phyloP scores from a whole-genome alignment of 2,113 vertebrate species.

The Choloepus hoffmanni region DNA sequence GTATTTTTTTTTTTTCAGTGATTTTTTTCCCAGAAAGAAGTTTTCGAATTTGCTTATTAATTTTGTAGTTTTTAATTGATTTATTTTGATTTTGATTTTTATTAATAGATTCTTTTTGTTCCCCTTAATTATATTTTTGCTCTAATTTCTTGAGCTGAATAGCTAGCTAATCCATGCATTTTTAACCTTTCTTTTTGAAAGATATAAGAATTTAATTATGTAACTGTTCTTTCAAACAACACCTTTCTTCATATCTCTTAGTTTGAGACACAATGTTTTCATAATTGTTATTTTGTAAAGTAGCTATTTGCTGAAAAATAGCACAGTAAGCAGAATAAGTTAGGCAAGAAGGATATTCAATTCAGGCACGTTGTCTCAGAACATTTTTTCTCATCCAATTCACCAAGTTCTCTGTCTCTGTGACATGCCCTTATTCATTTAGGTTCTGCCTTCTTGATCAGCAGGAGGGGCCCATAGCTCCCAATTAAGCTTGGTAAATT shows the following conservation, averaged over 20 bases:
- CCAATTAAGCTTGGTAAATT: neutral
- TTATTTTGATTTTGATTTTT: conserved; percentile 42
- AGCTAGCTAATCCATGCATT: neutral
- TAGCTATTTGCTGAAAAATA: conserved; percentile 16
- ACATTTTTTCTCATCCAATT: neutral
- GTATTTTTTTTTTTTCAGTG: neutral
- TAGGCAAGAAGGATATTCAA: neutral
- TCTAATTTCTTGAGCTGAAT: conserved; percentile 42
- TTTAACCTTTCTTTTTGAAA: conserved; percentile 34
- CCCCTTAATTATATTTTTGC: conserved; percentile 17
- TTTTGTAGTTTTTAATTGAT: conserved; percentile 13
- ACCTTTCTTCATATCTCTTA: neutral
- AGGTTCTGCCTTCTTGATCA: neutral
- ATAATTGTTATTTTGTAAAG: conserved; percentile 39
- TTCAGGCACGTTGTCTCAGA: neutral
- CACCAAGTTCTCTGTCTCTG: neutral
- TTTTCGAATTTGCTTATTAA: neutral
- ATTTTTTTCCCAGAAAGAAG: neutral
- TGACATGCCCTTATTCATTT: neutral
- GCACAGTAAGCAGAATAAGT: neutral
- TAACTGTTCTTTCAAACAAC: neutral
- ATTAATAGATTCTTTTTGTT: conserved; percentile 36
- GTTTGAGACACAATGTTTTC: neutral
- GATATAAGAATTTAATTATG: conserved; percentile 33
- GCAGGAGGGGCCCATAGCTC: neutral